Evolutionary conservation across 2,888 invertebrate species (phyloP).

Genomic region (Formica aserva): DNA sequence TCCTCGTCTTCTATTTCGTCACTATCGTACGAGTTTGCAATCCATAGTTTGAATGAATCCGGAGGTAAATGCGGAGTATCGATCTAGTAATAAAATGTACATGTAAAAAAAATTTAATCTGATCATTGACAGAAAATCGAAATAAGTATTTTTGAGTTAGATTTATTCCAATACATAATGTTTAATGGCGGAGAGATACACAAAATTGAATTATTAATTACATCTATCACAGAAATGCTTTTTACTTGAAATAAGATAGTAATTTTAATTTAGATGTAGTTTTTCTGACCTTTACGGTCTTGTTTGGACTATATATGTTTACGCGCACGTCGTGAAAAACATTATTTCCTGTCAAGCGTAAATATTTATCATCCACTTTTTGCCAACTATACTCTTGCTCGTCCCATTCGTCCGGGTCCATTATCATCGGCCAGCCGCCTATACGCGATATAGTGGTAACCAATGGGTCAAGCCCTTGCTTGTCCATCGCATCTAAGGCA

Average conservation of each 20-base stretch:
- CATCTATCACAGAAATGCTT: background rate
- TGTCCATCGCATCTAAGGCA: conserved; percentile 35
- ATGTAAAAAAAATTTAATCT: background rate
- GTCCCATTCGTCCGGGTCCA: conserved; percentile 76
- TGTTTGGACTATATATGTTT: background rate
- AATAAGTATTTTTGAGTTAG: background rate
- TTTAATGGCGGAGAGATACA: background rate
- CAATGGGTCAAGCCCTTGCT: conserved; percentile 69
- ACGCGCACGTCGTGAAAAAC: conserved; percentile 52
- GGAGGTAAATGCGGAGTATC: conserved; percentile 7
- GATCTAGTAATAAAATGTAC: background rate
- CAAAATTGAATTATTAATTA: background rate
- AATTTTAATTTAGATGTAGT: background rate
- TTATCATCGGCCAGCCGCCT: conserved; percentile 77
- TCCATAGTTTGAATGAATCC: background rate
- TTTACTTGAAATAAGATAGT: background rate
- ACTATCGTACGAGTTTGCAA: background rate
- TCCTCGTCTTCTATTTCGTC: conserved; percentile 18
- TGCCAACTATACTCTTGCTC: conserved; percentile 71
- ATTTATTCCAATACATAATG: background rate
- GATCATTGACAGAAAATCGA: background rate
- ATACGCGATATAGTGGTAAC: conserved; percentile 69
- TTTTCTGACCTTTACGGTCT: background rate
- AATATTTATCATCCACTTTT: conserved; percentile 73
- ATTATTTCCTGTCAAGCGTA: conserved; percentile 53